Percentiles rank a stretch among this genome's conserved stretches.
These are phyloP conservation scores for Athrips mouffetella DNA, from an alignment of 2,888 invertebrate genomes.

Conservation along the genomic window DNA sequence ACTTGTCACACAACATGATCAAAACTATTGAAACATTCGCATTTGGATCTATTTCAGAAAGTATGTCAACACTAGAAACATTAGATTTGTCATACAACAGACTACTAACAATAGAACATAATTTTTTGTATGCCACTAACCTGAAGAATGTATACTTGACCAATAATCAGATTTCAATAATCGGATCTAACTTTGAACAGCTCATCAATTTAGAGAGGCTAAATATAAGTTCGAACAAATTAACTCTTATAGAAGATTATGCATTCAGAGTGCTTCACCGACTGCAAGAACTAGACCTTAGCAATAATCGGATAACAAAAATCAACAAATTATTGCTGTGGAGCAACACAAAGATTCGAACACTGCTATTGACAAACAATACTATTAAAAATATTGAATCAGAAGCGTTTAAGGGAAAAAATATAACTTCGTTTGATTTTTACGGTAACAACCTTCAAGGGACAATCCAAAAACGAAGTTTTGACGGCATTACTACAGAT, in stretches of 20 bases:
- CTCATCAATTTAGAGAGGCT: neutral
- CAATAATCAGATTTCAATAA: neutral
- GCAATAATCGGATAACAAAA: neutral
- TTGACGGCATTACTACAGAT: neutral
- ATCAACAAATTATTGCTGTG: neutral
- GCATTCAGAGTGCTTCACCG: neutral
- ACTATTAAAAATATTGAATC: neutral
- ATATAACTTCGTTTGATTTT: neutral
- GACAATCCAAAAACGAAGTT: neutral
- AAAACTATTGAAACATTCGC: neutral
- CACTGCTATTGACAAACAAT: neutral
- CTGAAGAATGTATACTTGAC: neutral
- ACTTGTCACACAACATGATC: neutral
- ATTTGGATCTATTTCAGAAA: neutral
- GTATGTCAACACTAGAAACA: neutral
- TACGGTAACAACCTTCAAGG: neutral
- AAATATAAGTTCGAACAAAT: neutral
- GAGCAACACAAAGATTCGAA: neutral
- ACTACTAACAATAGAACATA: neutral
- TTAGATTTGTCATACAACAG: neutral
- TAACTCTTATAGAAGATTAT: neutral
- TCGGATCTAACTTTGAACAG: neutral
- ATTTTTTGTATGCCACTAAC: neutral
- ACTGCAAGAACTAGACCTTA: neutral
- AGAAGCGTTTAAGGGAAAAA: slow-evolving; percentile 1